Percentiles rank a stretch among this genome's conserved stretches.
phyloP scores from a whole-genome alignment of 1,140 invertebrate species.

The Drosophila obscura region DNA sequence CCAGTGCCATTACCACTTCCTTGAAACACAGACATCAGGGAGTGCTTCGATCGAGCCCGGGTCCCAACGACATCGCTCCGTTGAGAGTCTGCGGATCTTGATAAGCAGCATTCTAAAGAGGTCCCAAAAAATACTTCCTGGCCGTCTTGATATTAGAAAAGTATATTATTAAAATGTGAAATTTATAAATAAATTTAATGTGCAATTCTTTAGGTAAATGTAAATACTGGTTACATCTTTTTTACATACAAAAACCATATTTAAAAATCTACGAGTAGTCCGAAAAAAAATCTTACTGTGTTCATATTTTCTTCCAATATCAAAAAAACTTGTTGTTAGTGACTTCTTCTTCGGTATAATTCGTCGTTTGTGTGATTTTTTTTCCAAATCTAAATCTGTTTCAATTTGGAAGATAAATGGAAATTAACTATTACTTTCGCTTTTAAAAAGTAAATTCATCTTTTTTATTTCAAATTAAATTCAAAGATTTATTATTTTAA shows the following conservation, averaged over 20 bases:
- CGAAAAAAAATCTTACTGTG: slow-evolving; percentile 85
- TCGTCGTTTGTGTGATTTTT: slow-evolving; percentile 88
- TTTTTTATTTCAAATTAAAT: neutral
- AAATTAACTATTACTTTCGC: neutral
- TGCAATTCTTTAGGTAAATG: too few relatives aligned
- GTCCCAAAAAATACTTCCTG: slow-evolving; percentile 89
- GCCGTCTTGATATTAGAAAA: slow-evolving; percentile 24
- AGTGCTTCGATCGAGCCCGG: slow-evolving; percentile 54
- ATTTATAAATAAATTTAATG: too few relatives aligned
- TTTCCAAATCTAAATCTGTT: slow-evolving; percentile 58
- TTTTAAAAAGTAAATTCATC: neutral
- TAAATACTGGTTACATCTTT: too few relatives aligned
- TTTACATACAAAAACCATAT: too few relatives aligned
- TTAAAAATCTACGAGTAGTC: too few relatives aligned
- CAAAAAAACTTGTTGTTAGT: slow-evolving; percentile 92
- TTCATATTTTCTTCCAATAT: slow-evolving; percentile 88
- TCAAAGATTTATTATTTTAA: neutral
- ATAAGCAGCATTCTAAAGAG: slow-evolving; percentile 91
- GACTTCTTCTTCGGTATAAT: slow-evolving; percentile 93
- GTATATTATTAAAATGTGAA: neutral
- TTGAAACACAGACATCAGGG: slow-evolving; percentile 65
- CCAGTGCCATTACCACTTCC: slow-evolving; percentile 23
- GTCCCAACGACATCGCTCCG: slow-evolving; percentile 21
- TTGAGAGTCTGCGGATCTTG: slow-evolving; percentile 89
- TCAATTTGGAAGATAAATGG: neutral